Percentiles rank a stretch among this genome's conserved stretches.
phyloP scores from a whole-genome alignment of 2,113 vertebrate genomes.

The Myotis brandtii region DNA sequence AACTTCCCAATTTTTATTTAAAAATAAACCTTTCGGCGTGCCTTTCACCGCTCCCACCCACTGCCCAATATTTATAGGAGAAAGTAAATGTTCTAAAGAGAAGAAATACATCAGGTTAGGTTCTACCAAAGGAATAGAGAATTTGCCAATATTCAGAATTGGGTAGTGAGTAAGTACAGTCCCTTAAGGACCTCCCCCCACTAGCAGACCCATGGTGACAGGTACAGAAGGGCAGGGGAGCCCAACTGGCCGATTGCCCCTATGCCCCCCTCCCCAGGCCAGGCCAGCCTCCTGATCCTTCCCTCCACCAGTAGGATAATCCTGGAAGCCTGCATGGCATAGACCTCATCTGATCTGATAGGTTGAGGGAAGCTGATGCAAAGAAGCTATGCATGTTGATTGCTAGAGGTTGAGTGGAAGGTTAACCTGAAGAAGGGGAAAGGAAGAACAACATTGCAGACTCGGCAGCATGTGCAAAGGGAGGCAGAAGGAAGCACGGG shows the following conservation, averaged over 20 bases:
- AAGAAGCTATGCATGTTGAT: neutral
- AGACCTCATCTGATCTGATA: neutral
- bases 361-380: neutral
- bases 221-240: fast-evolving
- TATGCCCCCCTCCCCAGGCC: neutral
- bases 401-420: neutral
- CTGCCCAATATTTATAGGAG: constrained; percentile 66
- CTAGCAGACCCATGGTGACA: neutral
- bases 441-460: neutral
- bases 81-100: constrained; percentile 70
- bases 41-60: constrained; percentile 46
- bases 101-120: constrained; percentile 72
- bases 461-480: neutral
- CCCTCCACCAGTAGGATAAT: neutral
- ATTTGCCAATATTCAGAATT: constrained; percentile 36
- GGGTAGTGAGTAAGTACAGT: neutral
- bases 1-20: constrained; percentile 75
- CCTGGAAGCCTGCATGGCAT: neutral
- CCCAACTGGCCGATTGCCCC: too few relatives aligned
- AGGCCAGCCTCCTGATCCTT: neutral
- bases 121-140: constrained; percentile 26
- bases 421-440: neutral
- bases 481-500: neutral
- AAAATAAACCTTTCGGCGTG: constrained; percentile 61
- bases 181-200: neutral